Evolutionary conservation across 2,888 invertebrate genomes (phyloP).

Genomic region (Pristionchus mayeri): DNA sequence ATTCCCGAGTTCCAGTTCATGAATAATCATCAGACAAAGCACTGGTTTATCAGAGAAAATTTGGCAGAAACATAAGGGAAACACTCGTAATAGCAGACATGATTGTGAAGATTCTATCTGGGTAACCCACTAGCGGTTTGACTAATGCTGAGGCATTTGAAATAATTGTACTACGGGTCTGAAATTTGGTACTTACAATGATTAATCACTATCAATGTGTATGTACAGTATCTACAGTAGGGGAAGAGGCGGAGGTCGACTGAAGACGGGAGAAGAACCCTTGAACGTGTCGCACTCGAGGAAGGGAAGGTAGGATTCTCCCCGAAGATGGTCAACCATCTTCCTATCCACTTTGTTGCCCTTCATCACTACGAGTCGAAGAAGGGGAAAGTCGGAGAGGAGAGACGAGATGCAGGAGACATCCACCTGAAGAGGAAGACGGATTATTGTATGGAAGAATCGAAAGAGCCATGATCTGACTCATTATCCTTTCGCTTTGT

Average conservation of each 20-base stretch:
- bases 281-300: conserved; percentile 3
- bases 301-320: conserved; percentile 11
- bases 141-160: background rate
- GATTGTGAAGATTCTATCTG: background rate
- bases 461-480: too few species aligned
- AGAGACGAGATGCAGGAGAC: background rate
- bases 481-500: too few species aligned
- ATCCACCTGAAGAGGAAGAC: background rate
- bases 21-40: background rate
- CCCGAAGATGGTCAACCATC: background rate
- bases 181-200: too few species aligned
- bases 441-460: background rate
- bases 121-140: background rate
- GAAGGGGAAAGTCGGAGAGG: conserved; percentile 21
- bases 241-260: background rate
- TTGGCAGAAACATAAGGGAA: background rate
- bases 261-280: background rate
- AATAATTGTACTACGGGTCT: too few species aligned
- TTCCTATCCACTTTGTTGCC: background rate
- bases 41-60: background rate
- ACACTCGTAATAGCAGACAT: conserved; percentile 24
- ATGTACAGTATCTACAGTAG: conserved; percentile 25
- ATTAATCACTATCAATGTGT: too few species aligned
- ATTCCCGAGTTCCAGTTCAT: too few species aligned
- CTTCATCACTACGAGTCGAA: conserved; percentile 2